A percentile compares a stretch with the other conserved stretches of the same genome.
Conservation (phyloP, 2,797 vertebrate species). For the Centroberyx gerrardi region DNA sequence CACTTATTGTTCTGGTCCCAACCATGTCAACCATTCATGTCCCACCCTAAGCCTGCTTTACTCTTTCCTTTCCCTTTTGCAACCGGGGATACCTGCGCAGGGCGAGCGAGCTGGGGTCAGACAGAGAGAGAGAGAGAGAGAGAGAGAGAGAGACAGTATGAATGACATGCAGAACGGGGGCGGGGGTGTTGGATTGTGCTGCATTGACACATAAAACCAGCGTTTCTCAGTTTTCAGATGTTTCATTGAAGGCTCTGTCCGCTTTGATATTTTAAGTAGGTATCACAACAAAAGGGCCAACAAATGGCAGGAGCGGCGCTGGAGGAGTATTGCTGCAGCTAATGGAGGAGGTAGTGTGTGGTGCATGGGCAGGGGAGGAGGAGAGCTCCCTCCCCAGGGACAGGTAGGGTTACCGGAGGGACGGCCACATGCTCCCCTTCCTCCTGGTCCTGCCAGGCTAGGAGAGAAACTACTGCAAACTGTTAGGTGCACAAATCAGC, state of each 20-base stretch:
- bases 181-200: conserved; percentile 70
- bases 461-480: conserved; percentile 9
- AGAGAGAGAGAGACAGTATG: conserved; percentile 50
- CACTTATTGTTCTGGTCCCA: conserved; percentile 88
- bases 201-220: conserved; percentile 92
- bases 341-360: conserved; percentile 61
- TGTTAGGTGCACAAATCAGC: conserved; percentile 4
- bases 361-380: conserved; percentile 53
- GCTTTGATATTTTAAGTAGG: conserved; percentile 97
- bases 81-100: conserved; percentile 77
- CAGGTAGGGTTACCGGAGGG: conserved; percentile 89
- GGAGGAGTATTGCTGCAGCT: conserved; percentile 55
- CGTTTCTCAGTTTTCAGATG: conserved; percentile 94
- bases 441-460: conserved; percentile 40
- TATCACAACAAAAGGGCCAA: conserved; percentile 90
- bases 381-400: conserved; percentile 82
- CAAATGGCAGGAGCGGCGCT: conserved; percentile 81
- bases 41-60: conserved; percentile 83
- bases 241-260: conserved; percentile 89
- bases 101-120: conserved; percentile 34
- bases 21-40: conserved; percentile 86
- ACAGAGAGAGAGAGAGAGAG: conserved; percentile 26
- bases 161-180: conserved; percentile 73
- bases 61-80: conserved; percentile 86
- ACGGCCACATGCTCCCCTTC: conserved; percentile 67